Base-by-base conservation (phyloP, 2,888 invertebrate genomes). In the Cremastinae sp. region DNA sequence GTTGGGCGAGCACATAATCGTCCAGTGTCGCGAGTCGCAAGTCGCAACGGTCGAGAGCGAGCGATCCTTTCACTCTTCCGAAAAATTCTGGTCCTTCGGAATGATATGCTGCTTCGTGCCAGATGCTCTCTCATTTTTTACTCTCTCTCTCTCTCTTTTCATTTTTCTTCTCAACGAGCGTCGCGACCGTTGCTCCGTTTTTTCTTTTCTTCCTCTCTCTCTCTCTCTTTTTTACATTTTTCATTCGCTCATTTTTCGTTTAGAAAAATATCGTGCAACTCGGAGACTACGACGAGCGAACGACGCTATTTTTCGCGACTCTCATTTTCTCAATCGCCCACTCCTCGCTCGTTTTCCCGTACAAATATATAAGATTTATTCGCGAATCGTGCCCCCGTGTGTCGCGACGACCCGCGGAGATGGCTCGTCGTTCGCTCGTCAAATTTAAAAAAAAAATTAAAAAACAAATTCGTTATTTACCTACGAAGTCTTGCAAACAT, bases 261-360 rank as follows among this genome's bases (percentile, higher is more conserved):
- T 84, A 84, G 82, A 86, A 84, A 85, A 85, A 85, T 85, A 85
- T 84, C 81, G 82, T 83, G 85, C 79, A 80, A 84, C 82, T 84
- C 82, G 59, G 74, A 79, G 75, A 78, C 28, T 28, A 79, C 66
- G 78, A 77, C 71, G 81, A 72, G 75, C 75, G 72, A 69, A 73
- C 62, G 75, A 76, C 72, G 38, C 41, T 64, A 12, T 64, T 20
- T 45, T 65, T 71, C 62, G 28, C 28, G 28, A 5, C 41, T 66
- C 41, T 51, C n/a, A 43, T 65, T 18, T 41, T 68, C 56, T 38
- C 34, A 34, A 10, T 68, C 38, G 12, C 41, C 41, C 49, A 3
- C 28, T 41, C 38, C 49, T 22, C 47, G 54, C 28, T 58, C 38
- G 54, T 64, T 59, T 45, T 65, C 54, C 64, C 56, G 70, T 74